Conservation (phyloP, 2,888 invertebrate genomes). For the Seladonia tumulorum region DNA sequence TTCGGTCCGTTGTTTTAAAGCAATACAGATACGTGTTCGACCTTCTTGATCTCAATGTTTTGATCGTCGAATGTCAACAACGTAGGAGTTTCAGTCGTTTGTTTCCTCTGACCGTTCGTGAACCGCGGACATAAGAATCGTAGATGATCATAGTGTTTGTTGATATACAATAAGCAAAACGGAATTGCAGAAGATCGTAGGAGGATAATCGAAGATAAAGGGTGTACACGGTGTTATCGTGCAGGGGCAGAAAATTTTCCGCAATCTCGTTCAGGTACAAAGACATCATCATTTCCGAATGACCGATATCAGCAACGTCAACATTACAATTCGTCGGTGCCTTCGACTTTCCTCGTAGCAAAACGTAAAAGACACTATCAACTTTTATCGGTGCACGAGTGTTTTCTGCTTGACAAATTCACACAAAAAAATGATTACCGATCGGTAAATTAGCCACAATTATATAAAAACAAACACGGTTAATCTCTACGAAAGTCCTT, state of each 20-base stretch:
- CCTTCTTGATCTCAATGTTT: too few species aligned
- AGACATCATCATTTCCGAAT: neutral
- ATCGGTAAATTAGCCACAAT: neutral
- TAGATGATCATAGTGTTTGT: neutral
- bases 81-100: too few species aligned
- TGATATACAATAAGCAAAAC: neutral
- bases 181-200: slow-evolving; percentile 9
- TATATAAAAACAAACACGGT: neutral
- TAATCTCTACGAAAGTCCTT: neutral
- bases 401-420: neutral
- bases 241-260: slow-evolving; percentile 30
- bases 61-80: too few species aligned
- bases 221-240: slow-evolving; percentile 20
- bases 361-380: neutral
- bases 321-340: slow-evolving; percentile 10
- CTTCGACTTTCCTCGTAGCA: neutral
- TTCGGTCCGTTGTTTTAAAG: too few species aligned
- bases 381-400: neutral
- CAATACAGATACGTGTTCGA: too few species aligned
- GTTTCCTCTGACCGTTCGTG: too few species aligned
- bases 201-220: slow-evolving; percentile 21
- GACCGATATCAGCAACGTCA: slow-evolving; percentile 4
- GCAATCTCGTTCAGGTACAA: slow-evolving; percentile 3
- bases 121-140: too few species aligned
- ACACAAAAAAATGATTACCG: neutral